Evolutionary conservation across 2,888 invertebrate species (phyloP).

Genomic region (Synergus laeviventris): DNA sequence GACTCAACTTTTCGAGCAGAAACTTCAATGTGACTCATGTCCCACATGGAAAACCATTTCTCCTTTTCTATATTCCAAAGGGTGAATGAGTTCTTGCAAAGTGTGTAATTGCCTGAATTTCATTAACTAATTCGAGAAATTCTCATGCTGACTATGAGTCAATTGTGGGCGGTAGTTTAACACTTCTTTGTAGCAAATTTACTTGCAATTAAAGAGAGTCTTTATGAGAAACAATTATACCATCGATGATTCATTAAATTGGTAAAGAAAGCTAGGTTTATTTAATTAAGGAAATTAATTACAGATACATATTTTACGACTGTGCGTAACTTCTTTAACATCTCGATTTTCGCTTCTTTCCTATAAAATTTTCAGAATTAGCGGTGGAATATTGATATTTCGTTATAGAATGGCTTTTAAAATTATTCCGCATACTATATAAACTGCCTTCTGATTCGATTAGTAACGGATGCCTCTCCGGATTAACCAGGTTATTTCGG

Average conservation of each 20-base stretch:
- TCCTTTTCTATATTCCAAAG: background rate
- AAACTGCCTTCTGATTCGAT: background rate
- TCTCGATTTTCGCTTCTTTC: too few relatives aligned
- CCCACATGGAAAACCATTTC: background rate
- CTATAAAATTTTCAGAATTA: background rate
- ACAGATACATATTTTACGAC: too few relatives aligned
- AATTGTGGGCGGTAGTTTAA: slow-evolving; percentile 46
- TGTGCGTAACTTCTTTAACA: too few relatives aligned
- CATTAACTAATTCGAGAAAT: slow-evolving; percentile 48
- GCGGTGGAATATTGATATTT: background rate
- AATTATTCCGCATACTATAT: background rate
- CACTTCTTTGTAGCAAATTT: slow-evolving; percentile 15
- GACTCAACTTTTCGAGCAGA: background rate
- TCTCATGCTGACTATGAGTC: slow-evolving; percentile 46
- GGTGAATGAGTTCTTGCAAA: slow-evolving; percentile 16
- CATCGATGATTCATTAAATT: slow-evolving; percentile 30
- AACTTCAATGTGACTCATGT: background rate
- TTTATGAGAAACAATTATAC: slow-evolving; percentile 27
- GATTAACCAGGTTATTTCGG: background rate
- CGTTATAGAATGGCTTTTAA: background rate
- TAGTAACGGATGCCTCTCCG: background rate
- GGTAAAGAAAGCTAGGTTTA: background rate
- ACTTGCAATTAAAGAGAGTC: slow-evolving; percentile 5
- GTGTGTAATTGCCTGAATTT: slow-evolving; percentile 47
- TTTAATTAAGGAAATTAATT: too few relatives aligned